Base-by-base conservation (phyloP, 2,888 invertebrate species). In the Anthoptus insignis region DNA sequence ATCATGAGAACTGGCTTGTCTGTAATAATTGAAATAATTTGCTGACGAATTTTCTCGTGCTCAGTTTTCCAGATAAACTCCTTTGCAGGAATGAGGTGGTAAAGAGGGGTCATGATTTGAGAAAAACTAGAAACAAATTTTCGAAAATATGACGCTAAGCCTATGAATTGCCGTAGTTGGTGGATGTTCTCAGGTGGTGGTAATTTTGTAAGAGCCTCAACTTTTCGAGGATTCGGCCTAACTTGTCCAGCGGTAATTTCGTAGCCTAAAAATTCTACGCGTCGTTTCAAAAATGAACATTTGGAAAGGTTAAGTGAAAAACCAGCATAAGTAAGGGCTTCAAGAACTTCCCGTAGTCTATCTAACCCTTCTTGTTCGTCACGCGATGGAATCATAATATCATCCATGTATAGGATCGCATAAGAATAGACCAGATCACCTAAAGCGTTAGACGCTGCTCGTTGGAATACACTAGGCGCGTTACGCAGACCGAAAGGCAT, bases 111-210 rank as follows among this genome's bases (percentile, higher is more conserved):
- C 52, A 52, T 52, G 9, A 32, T 19, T 19, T 32, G 24, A 8
- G 52, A 29, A 19, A 52, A 52, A 19, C 24, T 8, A 2, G 7
- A 14, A 13, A 52, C 11, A 32, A 52, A 52, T 16, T 32, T 6
- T 2, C 52, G 32, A 16, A 52, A 52, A 19, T 52, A 52, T 8
- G 24, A 24, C 2, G 73, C 72, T 0, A 76, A 22, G 0, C 76
- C 76, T 0, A 72, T 66, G 50, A 76, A 75, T 22, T 78, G 79
- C 1, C 77, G 42, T 0, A 77, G 1, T 16, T 75, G 73, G 0
- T 54, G 49, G 0, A 69, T 58, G 0, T 66, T 73, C 6, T 63
- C 2, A 0, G 76, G 79, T 0, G 75, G 69, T 0, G 65, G 64
- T 0, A 68, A 16, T 0, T 22, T 11, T 0, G 65, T 59, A 0